These are phyloP conservation scores for Charaxes varanes DNA, from an alignment of 1,140 invertebrate species.

Conservation along the genomic window DNA sequence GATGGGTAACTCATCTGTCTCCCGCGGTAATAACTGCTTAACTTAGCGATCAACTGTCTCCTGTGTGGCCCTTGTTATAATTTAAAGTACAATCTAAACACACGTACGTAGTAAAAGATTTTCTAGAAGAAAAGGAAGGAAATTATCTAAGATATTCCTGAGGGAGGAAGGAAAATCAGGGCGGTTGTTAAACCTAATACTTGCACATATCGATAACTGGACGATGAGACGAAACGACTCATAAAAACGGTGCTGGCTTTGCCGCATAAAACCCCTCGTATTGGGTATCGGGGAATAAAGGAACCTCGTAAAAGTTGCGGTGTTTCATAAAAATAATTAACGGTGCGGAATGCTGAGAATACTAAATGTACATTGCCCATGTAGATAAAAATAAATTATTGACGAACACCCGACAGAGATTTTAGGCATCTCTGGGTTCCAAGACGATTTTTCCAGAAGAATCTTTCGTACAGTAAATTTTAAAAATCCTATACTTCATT, in stretches of 20 bases:
- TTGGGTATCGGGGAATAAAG: conserved; percentile 45
- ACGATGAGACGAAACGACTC: conserved; percentile 35
- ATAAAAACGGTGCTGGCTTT: conserved; percentile 41
- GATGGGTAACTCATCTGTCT: no score
- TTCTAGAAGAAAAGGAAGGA: no score
- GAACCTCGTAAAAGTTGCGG: conserved; percentile 38
- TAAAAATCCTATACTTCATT: no score
- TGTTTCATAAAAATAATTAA: conserved; percentile 43
- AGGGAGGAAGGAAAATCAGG: conserved; percentile 30
- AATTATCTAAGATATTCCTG: not conserved
- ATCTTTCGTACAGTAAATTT: no score
- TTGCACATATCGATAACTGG: conserved; percentile 41
- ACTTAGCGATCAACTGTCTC: no score
- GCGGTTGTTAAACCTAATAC: conserved; percentile 40
- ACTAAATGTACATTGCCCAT: conserved; percentile 15
- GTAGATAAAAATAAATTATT: conserved; percentile 16
- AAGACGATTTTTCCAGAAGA: no score
- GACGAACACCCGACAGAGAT: conserved; percentile 3
- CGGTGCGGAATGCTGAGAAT: conserved; percentile 24
- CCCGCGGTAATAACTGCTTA: no score
- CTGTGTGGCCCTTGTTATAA: no score
- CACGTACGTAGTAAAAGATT: no score
- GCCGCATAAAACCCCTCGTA: conserved; percentile 39
- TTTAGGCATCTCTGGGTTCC: no score
- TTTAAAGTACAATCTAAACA: no score